These are phyloP conservation scores for Miichthys miiuy DNA, from an alignment of 2,797 vertebrate species.

Conservation along the genomic window DNA sequence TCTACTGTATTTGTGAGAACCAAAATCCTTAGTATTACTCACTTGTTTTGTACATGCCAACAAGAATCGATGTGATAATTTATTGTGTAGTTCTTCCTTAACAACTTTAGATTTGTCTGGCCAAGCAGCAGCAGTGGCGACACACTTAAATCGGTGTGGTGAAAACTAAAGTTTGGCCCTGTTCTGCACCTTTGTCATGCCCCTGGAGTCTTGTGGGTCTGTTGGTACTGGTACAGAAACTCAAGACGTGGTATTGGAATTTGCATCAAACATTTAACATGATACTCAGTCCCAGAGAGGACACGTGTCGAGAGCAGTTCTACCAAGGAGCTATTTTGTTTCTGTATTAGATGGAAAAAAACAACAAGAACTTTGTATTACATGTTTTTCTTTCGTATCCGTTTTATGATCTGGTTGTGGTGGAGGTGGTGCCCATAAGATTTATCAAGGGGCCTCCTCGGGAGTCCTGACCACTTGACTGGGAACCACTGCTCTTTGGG, in stretches of 20 bases:
- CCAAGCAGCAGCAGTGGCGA: neutral
- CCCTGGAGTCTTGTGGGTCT: neutral
- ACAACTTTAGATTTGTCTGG: neutral
- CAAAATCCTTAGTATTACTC: neutral
- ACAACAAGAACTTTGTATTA: neutral
- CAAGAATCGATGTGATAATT: neutral
- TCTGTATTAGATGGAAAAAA: neutral
- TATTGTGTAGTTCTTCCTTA: neutral
- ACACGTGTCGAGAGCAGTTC: neutral
- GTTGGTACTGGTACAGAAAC: neutral
- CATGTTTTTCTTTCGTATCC: neutral
- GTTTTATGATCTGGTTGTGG: neutral
- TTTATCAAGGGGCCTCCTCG: neutral
- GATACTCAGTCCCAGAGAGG: neutral
- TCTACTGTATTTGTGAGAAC: neutral
- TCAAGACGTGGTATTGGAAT: neutral
- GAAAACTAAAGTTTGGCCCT: neutral
- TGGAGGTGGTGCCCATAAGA: neutral
- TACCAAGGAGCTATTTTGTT: neutral
- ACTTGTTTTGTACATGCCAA: neutral
- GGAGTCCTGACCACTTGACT: neutral
- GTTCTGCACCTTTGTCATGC: neutral
- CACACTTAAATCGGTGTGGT: neutral
- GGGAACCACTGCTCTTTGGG: neutral
- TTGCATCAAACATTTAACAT: too few relatives aligned